These are phyloP conservation scores for Drosophila saltans DNA, from an alignment of 1,140 invertebrate species.

Conservation along the genomic window DNA sequence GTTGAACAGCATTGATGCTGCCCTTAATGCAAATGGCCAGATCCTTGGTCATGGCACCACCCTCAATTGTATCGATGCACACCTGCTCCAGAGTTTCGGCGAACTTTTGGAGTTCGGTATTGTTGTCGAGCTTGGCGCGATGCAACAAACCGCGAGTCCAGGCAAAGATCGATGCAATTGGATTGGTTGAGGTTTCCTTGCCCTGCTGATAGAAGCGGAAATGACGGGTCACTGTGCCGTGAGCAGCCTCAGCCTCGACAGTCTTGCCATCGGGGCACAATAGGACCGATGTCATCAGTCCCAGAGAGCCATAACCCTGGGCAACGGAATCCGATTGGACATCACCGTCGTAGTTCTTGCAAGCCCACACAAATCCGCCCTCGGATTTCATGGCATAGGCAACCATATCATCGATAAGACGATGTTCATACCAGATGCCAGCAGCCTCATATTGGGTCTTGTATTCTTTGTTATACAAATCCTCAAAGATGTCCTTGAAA, in stretches of 20 bases:
- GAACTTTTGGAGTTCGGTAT: constrained; percentile 90
- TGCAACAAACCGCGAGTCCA: constrained; percentile 97
- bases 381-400: constrained; percentile 99
- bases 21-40: constrained; percentile 99
- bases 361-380: constrained; percentile 99
- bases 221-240: constrained; percentile 98
- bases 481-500: constrained; percentile 99
- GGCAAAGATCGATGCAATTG: constrained; percentile 99
- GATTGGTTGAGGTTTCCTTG: constrained; percentile 98
- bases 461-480: constrained; percentile 97
- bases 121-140: constrained; percentile 96
- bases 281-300: constrained; percentile 97
- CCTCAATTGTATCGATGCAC: constrained; percentile 97
- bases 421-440: constrained; percentile 98
- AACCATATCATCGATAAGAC: constrained; percentile 99
- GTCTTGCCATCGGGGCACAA: constrained; percentile 98
- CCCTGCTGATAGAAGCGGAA: constrained; percentile 97
- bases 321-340: constrained; percentile 99
- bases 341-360: constrained; percentile 99
- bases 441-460: constrained; percentile 92
- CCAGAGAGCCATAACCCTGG: constrained; percentile 96
- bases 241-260: constrained; percentile 98
- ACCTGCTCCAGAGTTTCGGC: constrained; percentile 93
- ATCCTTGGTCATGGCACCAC: constrained; percentile 99
- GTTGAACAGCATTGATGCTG: constrained; percentile 91